Percentiles rank a stretch among this genome's conserved stretches.
Evolutionary conservation across 2,113 vertebrate genomes (phyloP).

Genomic region (Saccopteryx bilineata): DNA sequence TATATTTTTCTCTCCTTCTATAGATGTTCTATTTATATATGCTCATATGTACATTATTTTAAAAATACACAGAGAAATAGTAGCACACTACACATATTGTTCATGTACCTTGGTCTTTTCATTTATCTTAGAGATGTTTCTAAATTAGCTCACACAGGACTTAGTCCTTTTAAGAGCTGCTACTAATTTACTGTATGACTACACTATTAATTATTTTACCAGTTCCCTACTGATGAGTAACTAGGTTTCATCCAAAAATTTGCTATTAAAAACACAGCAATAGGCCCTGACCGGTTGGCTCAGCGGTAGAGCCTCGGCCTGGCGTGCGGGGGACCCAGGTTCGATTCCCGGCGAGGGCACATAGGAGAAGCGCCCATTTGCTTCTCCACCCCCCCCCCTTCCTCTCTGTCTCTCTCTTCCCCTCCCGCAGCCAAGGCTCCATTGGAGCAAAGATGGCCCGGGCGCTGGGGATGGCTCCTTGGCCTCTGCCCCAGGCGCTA

Average conservation of each 20-base stretch:
- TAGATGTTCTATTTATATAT: not conserved
- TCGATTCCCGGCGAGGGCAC: no score
- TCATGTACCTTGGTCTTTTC: not conserved
- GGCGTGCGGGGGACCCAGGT: no score
- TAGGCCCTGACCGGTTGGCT: no score
- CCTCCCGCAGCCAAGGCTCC: no score
- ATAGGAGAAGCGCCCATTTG: no score
- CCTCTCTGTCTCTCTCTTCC: no score
- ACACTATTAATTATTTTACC: constrained; percentile 20
- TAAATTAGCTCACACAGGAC: not conserved
- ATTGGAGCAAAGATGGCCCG: no score
- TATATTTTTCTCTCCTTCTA: not conserved
- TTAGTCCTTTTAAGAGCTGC: not conserved
- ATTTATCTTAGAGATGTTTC: not conserved
- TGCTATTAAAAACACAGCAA: not conserved
- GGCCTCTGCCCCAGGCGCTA: no score
- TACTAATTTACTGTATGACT: not conserved
- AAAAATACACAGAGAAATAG: not conserved
- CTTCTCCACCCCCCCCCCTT: no score
- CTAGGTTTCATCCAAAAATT: not conserved
- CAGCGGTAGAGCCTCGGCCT: no score
- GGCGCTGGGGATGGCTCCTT: no score
- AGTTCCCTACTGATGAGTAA: not conserved
- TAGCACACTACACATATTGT: not conserved
- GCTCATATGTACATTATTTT: not conserved